Base-by-base conservation (phyloP, 2,888 invertebrate species). In the Biston stratarius region DNA sequence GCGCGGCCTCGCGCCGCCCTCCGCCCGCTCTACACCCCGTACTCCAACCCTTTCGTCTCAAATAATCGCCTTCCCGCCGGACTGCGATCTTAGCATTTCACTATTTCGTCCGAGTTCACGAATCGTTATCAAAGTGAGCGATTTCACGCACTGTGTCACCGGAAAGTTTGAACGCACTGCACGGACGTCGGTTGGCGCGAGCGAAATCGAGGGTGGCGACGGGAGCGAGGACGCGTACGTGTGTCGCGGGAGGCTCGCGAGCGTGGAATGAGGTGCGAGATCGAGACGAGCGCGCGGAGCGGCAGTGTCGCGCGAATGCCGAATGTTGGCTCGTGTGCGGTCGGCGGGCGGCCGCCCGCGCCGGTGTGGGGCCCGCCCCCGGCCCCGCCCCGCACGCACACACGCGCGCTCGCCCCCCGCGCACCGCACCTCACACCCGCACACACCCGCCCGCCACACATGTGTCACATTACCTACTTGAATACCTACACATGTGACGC, bases 401-500 rank as follows among this genome's bases (percentile, higher is more conserved):
- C 84, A 76, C 76, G 72, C 79, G 77, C 78, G 73, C 71, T 85
- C 87, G 83, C 85, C 82, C 73, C 82, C 76, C 81, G 77, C 77
- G 69, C 74, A 68, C 76, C 77, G 60, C 57, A 70, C 73, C 83
- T 85, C 86, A 86, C 87, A 84, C 85, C 82, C 82, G 88, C 80
- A 75, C 83, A 77, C 76, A 76, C 79, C 77, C 73, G 77, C 82
- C 77, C 74, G 64, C 70, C 78, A 80, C 86, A 87, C 87, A 86
- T 85, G 85, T 88, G 90, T 86, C 91, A 89, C 91, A 88, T 87
- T 82, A 82, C 83, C 76, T 69, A 82, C 83, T 77, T 69, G 78
- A 77, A 86, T 90, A 90, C 90, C 88, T 86, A 89, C 89, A 90
- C 82, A 89, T 87, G 90, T 90, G 90, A 92, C 92, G 91, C 92